These are phyloP conservation scores for Periplaneta americana DNA, from an alignment of 1,140 invertebrate species.

Conservation along the genomic window DNA sequence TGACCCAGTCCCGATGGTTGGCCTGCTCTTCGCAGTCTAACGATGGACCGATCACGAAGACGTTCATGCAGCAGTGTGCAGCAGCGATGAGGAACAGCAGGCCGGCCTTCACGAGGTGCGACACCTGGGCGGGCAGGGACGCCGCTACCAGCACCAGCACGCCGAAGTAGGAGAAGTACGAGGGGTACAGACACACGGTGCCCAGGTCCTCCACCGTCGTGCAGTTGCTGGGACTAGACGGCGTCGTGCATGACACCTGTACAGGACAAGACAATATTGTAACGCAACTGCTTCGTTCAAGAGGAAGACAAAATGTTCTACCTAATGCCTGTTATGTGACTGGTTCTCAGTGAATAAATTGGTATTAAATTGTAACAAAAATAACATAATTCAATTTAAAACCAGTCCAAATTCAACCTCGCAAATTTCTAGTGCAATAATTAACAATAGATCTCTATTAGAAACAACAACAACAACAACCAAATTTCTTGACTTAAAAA, in stretches of 20 bases:
- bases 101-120: conserved; percentile 60
- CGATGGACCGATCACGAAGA: conserved; percentile 46
- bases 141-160: conserved; percentile 64
- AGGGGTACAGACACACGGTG: conserved; percentile 56
- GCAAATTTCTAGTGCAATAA: too few species aligned
- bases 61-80: conserved; percentile 56
- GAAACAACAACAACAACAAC: too few species aligned
- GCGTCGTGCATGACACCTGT: conserved; percentile 9
- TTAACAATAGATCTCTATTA: too few species aligned
- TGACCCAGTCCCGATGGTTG: conserved; percentile 5
- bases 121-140: conserved; percentile 65
- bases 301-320: too few species aligned
- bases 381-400: too few species aligned
- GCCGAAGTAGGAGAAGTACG: conserved; percentile 65
- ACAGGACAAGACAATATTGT: too few species aligned
- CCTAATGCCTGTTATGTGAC: too few species aligned
- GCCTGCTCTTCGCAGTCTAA: conserved; percentile 51
- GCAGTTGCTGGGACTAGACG: conserved; percentile 18
- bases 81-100: conserved; percentile 54
- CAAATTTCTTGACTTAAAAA: too few species aligned
- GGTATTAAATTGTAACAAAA: too few species aligned
- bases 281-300: too few species aligned
- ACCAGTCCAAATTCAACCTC: too few species aligned
- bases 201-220: conserved; percentile 27
- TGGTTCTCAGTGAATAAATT: too few species aligned